Evolutionary conservation across 53 echinoderm and acorn worm species (phyloP), one percentile per base, ranked within the genome.

Genomic region (Echinometra lucunter): DNA sequence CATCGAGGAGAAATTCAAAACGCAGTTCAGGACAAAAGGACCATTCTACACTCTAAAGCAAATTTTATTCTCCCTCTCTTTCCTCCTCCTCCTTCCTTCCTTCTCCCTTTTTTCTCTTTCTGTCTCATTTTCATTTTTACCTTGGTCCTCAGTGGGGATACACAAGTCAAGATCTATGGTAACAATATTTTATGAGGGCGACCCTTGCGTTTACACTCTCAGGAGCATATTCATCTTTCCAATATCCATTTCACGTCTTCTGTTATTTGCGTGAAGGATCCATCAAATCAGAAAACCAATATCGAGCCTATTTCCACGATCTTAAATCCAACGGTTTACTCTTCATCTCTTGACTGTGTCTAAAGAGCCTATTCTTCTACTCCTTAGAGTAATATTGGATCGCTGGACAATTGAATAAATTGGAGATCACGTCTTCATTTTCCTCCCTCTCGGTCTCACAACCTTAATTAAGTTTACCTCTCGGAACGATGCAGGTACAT

Each of bases 221-320:
- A 4, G 23, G 21, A 40, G 38, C 35, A 23, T 78, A 40, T 42
- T 78, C 42, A 38, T 78, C 78, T 42, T 19, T 10, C 38, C 42
- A 40, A 78, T 38, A 38, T 78, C 78, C 38, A 78, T 78, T 78
- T 42, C 78, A 78, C 78, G 78, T 78, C 78, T 78, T 78, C 4
- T 23, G 19, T 42, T 78, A 78, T 78, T 78, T 40, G 78, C 42
- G 7, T 17, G 78, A 78, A 42, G 35, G 17, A 78, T 78, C 78
- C 78, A 78, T 78, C 78, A 78, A 38, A 42, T 12, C 72, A 35
- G 23, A 78, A 63, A 42, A 78, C 21, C 78, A 78, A 78, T 78
- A 78, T 78, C 78, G 42, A 19, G 38, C 35, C 78, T 78, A 38
- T 78, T 78, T 78, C 23, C 40, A 38, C 78, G 78, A 7, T 78